Conservation (phyloP, 1,140 invertebrate genomes). For the Brachionus rubens region DNA sequence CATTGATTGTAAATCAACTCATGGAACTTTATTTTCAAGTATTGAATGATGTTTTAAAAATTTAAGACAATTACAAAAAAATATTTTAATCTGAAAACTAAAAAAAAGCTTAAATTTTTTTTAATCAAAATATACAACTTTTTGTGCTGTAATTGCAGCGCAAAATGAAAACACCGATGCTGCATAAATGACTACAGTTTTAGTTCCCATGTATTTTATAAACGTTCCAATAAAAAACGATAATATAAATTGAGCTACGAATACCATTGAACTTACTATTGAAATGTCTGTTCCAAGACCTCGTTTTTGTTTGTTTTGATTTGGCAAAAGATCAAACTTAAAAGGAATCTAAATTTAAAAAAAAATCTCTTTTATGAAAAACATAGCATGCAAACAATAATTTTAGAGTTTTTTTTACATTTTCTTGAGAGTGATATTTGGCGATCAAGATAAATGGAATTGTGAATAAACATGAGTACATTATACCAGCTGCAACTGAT, state of each 20-base stretch:
- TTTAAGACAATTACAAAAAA: no score
- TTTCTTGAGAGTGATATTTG: constrained; percentile 80
- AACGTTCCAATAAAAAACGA: constrained; percentile 81
- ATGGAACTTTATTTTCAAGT: no score
- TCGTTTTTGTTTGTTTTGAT: constrained; percentile 61
- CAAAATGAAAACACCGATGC: constrained; percentile 76
- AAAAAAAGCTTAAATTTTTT: no score
- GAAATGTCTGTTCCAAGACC: constrained; percentile 89
- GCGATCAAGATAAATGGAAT: constrained; percentile 91
- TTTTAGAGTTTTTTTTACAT: constrained; percentile 64
- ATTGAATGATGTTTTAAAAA: no score
- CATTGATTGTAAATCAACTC: no score
- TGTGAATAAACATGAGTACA: constrained; percentile 94
- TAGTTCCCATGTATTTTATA: constrained; percentile 72
- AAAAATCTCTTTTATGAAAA: no score
- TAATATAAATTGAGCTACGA: constrained; percentile 84
- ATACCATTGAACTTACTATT: constrained; percentile 88
- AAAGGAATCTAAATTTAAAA: no score
- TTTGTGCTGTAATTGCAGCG: constrained; percentile 76
- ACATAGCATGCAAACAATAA: no score
- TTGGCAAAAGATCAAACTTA: constrained; percentile 3
- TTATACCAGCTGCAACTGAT: constrained; percentile 68
- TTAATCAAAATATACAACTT: constrained; percentile 77
- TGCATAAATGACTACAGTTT: constrained; percentile 74
- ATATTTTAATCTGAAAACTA: no score